Evolutionary conservation across 2,113 vertebrate species (phyloP).

Genomic region (Chionodraco myersi): DNA sequence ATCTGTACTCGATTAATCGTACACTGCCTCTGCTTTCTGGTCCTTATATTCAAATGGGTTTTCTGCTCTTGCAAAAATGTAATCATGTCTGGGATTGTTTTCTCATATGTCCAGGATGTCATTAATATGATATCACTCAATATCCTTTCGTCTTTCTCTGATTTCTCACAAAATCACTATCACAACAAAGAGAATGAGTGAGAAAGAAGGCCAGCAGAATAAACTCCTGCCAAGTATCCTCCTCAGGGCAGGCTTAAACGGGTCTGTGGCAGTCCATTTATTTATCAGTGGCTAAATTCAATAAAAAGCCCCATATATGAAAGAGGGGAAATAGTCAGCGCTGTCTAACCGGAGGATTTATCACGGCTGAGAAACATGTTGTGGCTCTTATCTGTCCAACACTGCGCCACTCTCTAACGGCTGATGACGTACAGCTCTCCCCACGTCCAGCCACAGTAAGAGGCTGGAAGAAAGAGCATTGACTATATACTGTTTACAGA

Average conservation of each 20-base stretch:
- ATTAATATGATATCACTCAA: constrained; percentile 40
- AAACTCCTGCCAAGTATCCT: constrained; percentile 83
- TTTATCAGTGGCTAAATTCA: constrained; percentile 95
- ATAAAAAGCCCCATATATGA: constrained; percentile 92
- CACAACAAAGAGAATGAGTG: constrained; percentile 30
- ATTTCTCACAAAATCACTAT: constrained; percentile 49
- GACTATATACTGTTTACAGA: constrained; percentile 19
- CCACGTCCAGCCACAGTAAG: constrained; percentile 71
- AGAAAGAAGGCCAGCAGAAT: constrained; percentile 38
- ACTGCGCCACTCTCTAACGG: constrained; percentile 88
- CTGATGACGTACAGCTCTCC: constrained; percentile 87
- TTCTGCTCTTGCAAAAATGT: constrained; percentile 13
- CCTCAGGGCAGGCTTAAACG: constrained; percentile 90
- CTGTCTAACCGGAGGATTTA: constrained; percentile 87
- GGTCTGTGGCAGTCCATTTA: constrained; percentile 90
- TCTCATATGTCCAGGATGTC: constrained; percentile 85
- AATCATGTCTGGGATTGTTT: constrained; percentile 85
- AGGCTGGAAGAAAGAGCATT: constrained; percentile 8
- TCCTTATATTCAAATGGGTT: constrained; percentile 16
- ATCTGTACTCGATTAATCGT: background rate
- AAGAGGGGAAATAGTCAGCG: constrained; percentile 89
- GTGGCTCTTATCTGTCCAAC: constrained; percentile 91
- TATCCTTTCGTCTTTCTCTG: constrained; percentile 19
- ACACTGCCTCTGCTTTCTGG: constrained; percentile 4
- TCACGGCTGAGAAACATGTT: constrained; percentile 89